Evolutionary conservation across 2,797 vertebrate genomes (phyloP).

Genomic region (Leptoclinus maculatus): DNA sequence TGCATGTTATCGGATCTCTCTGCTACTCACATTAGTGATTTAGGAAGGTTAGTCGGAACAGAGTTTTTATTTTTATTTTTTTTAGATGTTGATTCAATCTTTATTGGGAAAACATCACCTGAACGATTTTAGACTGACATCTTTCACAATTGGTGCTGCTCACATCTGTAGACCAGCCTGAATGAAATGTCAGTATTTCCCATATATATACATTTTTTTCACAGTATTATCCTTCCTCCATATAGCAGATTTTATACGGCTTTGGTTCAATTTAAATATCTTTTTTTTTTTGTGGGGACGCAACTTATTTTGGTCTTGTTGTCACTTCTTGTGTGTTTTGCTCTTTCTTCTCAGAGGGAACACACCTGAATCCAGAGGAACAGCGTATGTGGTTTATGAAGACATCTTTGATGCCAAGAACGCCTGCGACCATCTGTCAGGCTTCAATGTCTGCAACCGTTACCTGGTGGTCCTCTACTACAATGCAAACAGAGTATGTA

Average conservation of each 20-base stretch:
- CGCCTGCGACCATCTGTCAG: conserved; percentile 96
- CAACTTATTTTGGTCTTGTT: background rate
- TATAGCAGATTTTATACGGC: background rate
- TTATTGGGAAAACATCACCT: background rate
- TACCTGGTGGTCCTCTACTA: conserved; percentile 98
- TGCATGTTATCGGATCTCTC: background rate
- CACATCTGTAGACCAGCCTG: background rate
- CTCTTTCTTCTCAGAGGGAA: conserved; percentile 87
- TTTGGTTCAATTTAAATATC: background rate
- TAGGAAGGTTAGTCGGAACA: background rate
- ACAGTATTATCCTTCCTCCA: background rate
- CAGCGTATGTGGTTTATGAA: conserved; percentile 98
- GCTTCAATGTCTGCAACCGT: conserved; percentile 99
- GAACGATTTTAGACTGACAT: background rate
- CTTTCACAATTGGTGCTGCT: background rate
- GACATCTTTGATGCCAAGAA: conserved; percentile 99
- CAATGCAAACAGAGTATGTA: conserved; percentile 95
- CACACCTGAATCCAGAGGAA: conserved; percentile 96
- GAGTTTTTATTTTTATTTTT: background rate
- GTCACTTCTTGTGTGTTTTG: background rate
- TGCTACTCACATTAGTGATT: background rate
- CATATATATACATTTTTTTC: background rate
- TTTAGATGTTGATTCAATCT: background rate
- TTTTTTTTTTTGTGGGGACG: background rate
- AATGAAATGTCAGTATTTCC: background rate